These are phyloP conservation scores for Catagonus wagneri DNA, from an alignment of 2,113 vertebrate genomes.

Conservation along the genomic window DNA sequence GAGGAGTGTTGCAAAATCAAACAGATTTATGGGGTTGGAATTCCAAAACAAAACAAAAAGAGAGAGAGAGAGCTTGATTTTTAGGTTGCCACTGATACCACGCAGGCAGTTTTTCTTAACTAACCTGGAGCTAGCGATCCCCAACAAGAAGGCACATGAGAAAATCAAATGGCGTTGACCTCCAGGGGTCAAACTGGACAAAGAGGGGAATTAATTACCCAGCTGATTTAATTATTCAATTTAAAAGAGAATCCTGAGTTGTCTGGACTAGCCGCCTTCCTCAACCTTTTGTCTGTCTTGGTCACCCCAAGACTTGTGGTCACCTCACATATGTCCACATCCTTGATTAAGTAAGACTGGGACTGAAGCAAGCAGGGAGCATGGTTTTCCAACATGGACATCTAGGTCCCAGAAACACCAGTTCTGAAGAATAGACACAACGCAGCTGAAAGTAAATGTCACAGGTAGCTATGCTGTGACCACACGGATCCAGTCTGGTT, in stretches of 20 bases:
- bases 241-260: slow-evolving; percentile 14
- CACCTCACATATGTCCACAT: background rate
- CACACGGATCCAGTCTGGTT: background rate
- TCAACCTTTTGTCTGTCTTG: background rate
- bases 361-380: background rate
- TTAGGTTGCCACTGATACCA: too few species aligned
- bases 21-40: background rate
- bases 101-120: background rate
- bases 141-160: background rate
- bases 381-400: background rate
- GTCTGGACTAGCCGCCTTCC: background rate
- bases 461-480: background rate
- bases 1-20: background rate
- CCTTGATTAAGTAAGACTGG: background rate
- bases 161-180: background rate
- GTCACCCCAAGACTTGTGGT: background rate
- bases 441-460: background rate
- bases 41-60: background rate
- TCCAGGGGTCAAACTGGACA: background rate
- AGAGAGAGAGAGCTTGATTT: background rate
- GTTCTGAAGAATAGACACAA: background rate
- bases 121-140: background rate
- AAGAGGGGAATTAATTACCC: background rate
- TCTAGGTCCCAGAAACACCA: background rate
- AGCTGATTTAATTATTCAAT: background rate